Evolutionary conservation across 2,888 invertebrate genomes (phyloP), one percentile per base, ranked within the genome.

Genomic region (Rotaria macrura): DNA sequence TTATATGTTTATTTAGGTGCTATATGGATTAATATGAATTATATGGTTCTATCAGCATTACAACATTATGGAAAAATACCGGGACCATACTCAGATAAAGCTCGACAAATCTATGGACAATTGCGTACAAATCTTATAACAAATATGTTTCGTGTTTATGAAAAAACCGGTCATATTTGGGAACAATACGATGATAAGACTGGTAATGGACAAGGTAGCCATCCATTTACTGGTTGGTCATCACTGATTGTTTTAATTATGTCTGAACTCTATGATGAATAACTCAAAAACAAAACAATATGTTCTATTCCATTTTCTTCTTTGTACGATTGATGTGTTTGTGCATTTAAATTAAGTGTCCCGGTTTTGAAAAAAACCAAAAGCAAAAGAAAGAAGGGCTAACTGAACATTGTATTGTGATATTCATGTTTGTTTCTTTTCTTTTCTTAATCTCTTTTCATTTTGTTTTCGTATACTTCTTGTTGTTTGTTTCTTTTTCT

Each of bases 21-120:
- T 86, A 94, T 99, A 87, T 99, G 99, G 99, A 94, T 97, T 72
- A 98, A 99, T 91, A 93, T 99, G 85, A 99, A 99, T 92, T 99
- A 95, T 90, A 92, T 99, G 87, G 94, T 95, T 0, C 92, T 96
- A 0, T 92, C 94, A 85, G 94, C 98, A 0, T 92, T 99, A 74
- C 92, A 94, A 87, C 93, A 95, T 52, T 52, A 98, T 91, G 93
- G 94, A 1, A 92, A 91, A n/a, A 89, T 91, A 1, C 92, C 93
- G 2, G 96, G 96, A 0, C 95, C 95, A 0, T 93, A 94, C 90
- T 92, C 90, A 84, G 88, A 88, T 40, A 87, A 89, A 65, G 92
- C 92, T 7, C 88, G 87, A 52, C 88, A 89, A 20, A 88, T 92
- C n/a, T 92, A 93, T 89, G 89, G 89, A 0, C 88, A 94, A 88